Base-by-base conservation (phyloP, 2,888 invertebrate genomes). In the Aproaerema taeniolella region DNA sequence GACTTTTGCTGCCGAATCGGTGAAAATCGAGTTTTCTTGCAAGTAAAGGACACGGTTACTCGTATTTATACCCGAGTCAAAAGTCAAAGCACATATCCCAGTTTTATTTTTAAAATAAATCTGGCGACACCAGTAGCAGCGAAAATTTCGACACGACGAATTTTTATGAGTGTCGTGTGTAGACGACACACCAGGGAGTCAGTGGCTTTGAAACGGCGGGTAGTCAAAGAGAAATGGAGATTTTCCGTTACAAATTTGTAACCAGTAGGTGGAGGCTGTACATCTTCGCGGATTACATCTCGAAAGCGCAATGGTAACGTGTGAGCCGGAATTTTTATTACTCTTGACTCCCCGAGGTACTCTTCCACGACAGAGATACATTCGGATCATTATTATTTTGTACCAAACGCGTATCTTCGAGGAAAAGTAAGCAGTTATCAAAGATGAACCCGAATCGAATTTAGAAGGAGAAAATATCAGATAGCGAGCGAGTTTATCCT, bases 141-240 rank as follows among this genome's bases (percentile, higher is more conserved):
- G n/a, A 53, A 66, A 76, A 75, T 69, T 76, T 81, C 66, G 69
- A 69, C 65, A 66, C 61, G 66, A 66, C 71, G 77, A 79, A 80
- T 81, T 82, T 82, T 83, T 82, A 83, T 80, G 81, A 81, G 77
- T 71, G 76, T 75, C 78, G 73, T 68, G 64, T 65, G 55, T 56
- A 61, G 61, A 76, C 78, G 78, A 80, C 74, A 71, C 82, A 67
- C 80, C 54, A 55, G 82, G 79, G 82, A 80, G 67, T 57, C 67
- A 55, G 67, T 74, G 78, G 75, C 78, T 74, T 72, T 68, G 71
- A 71, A 81, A 80, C 76, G 82, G 72, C 80, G 76, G 69, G 65
- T 65, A 79, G 76, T 81, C 81, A 83, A 82, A 82, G 81, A 76
- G 79, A 82, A 81, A 83, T 83, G 80, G 80, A 81, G 80, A 82